A percentile compares a stretch with the other conserved stretches of the same genome.
Evolutionary conservation across 2,797 vertebrate genomes (phyloP).

Genomic region (Phataginus tricuspis): DNA sequence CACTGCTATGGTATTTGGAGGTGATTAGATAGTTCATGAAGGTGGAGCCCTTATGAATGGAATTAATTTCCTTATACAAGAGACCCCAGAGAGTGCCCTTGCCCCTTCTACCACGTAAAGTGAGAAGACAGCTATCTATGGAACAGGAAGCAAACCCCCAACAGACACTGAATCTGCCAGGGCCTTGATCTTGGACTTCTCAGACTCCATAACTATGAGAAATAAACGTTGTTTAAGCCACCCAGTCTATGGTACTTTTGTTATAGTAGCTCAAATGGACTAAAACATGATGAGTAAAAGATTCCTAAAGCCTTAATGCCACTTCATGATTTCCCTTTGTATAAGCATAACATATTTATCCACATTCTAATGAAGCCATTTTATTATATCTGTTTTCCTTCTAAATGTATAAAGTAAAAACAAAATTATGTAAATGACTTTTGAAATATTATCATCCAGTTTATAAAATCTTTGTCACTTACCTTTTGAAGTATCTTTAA

Average conservation of each 20-base stretch:
- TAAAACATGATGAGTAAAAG: slow-evolving; percentile 25
- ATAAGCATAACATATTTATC: slow-evolving; percentile 1
- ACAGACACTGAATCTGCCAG: neutral
- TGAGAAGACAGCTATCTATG: neutral
- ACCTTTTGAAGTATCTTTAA: slow-evolving; percentile 67
- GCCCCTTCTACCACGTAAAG: neutral
- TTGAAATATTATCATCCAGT: neutral
- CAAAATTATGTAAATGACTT: slow-evolving; percentile 33
- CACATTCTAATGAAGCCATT: neutral
- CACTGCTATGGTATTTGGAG: neutral
- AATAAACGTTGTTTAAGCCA: neutral
- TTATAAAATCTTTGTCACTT: slow-evolving; percentile 65
- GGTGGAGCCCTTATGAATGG: neutral
- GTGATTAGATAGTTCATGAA: neutral
- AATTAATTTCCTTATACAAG: neutral
- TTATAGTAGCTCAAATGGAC: neutral
- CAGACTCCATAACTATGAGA: neutral
- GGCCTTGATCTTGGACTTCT: neutral
- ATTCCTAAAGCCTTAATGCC: neutral
- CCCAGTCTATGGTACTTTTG: neutral
- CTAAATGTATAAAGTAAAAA: neutral
- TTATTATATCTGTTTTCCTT: slow-evolving; percentile 15
- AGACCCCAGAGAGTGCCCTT: neutral
- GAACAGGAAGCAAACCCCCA: neutral
- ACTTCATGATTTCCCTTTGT: slow-evolving; percentile 8